Evolutionary conservation across 2,888 invertebrate genomes (phyloP).

Genomic region (Cremastinae sp.): DNA sequence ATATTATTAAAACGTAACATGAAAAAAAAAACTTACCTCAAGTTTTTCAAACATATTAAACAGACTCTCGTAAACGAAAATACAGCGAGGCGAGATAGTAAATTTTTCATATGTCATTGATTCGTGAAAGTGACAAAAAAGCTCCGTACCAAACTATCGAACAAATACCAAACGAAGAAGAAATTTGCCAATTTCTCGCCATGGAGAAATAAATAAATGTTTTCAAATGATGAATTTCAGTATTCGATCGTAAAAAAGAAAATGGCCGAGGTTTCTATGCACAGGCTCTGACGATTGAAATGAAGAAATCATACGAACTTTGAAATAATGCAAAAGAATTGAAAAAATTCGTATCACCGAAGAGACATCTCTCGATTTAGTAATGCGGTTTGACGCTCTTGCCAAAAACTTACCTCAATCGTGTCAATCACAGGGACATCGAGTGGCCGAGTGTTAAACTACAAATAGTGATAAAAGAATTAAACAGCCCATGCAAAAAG

Average conservation of each 20-base stretch:
- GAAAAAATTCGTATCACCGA: constrained; percentile 33
- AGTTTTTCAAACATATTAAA: constrained; percentile 35
- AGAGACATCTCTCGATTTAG: constrained; percentile 32
- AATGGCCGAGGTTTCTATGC: not conserved
- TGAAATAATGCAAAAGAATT: not conserved
- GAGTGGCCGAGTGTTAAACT: constrained; percentile 75
- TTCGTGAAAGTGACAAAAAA: constrained; percentile 22
- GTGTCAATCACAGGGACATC: constrained; percentile 73
- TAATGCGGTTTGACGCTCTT: constrained; percentile 58
- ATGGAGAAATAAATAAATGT: constrained; percentile 1
- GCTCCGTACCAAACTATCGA: constrained; percentile 4
- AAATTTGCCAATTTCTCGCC: constrained; percentile 19
- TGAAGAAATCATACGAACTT: constrained; percentile 6
- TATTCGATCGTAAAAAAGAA: constrained; percentile 1
- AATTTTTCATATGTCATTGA: constrained; percentile 13
- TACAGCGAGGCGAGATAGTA: constrained; percentile 46
- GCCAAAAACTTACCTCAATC: constrained; percentile 77
- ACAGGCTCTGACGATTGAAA: not conserved
- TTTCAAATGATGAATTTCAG: constrained; percentile 5
- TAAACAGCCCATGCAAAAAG: constrained; percentile 76
- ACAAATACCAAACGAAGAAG: constrained; percentile 29
- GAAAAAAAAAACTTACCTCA: constrained; percentile 34
- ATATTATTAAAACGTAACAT: not conserved
- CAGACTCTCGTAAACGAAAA: constrained; percentile 42
- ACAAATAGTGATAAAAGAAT: constrained; percentile 74